Base-by-base conservation (phyloP, 2,888 invertebrate species). In the Dendrolimus pini region DNA sequence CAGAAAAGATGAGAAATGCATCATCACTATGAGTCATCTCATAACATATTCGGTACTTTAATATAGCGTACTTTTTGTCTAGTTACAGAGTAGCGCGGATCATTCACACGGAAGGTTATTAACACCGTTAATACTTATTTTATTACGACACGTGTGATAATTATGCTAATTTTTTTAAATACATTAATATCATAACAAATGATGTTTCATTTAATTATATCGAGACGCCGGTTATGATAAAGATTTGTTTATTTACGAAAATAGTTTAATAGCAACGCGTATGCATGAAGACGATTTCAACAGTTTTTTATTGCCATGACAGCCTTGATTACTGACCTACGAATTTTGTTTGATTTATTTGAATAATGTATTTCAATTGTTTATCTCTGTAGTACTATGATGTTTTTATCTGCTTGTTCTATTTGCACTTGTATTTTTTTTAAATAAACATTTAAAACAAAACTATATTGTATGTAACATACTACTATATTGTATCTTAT, bases 41-140 rank as follows among this genome's bases (percentile, higher is more conserved):
- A 8, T 14, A 9, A 9, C 42, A 56, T 59, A 58, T 58, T 57
- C 56, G 57, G 47, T 30, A 57, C 55, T 57, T 58, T 60, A 58
- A 58, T 63, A 58, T 14, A 62, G 56, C 54, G 52, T 58, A 56
- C 56, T 52, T 54, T 53, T 53, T 13, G n/a, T 52, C 52, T 55
- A 18, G 12, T 54, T 55, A 56, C 14, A 54, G n/a, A 58, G 18
- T 60, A 56, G 58, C 57, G 54, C 54, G 54, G 42, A 64, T 65
- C 59, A 65, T 62, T 64, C 58, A 62, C 59, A 58, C 58, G 55
- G 60, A 47, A 63, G 65, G 62, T 62, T 60, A 63, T 55, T 65
- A 62, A 60, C 62, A 61, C 54, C 54, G 59, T 58, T 53, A 56
- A 14, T 47, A 47, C 47, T 12, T 47, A 47, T 12, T 10, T 47